These are phyloP conservation scores for Ameiurus melas DNA, from an alignment of 2,113 vertebrate species.

Conservation along the genomic window DNA sequence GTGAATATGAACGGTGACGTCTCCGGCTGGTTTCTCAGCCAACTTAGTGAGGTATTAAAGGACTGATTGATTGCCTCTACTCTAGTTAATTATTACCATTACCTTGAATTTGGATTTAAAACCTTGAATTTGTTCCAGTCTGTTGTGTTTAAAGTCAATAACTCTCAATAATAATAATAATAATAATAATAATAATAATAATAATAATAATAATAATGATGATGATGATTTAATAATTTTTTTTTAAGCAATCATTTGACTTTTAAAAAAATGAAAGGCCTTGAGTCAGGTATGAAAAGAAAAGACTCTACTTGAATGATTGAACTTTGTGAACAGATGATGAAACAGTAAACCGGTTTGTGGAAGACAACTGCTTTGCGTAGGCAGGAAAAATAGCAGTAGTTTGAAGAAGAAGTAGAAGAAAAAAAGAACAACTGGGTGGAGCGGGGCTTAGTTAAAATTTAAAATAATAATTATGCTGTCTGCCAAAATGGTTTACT, in stretches of 20 bases:
- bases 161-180: background rate
- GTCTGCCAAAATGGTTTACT: constrained; percentile 59
- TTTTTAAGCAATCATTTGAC: background rate
- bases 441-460: constrained; percentile 53
- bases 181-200: no score
- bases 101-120: constrained; percentile 23
- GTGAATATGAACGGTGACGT: background rate
- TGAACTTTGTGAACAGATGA: background rate
- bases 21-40: constrained; percentile 7
- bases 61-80: constrained; percentile 37
- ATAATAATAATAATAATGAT: background rate
- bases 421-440: constrained; percentile 48
- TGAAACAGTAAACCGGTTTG: constrained; percentile 37
- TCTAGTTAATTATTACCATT: constrained; percentile 51
- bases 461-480: constrained; percentile 60
- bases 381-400: constrained; percentile 13
- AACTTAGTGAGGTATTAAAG: constrained; percentile 41
- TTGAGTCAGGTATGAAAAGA: background rate
- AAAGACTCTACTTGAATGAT: background rate
- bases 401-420: background rate
- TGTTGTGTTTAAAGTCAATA: background rate
- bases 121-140: background rate
- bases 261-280: background rate
- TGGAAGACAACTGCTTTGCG: background rate
- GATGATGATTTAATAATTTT: no score